These are phyloP conservation scores for Diacarnus erythraeanus DNA, from an alignment of 37 sponge, comb jelly and placozoan genomes.

Conservation along the genomic window DNA sequence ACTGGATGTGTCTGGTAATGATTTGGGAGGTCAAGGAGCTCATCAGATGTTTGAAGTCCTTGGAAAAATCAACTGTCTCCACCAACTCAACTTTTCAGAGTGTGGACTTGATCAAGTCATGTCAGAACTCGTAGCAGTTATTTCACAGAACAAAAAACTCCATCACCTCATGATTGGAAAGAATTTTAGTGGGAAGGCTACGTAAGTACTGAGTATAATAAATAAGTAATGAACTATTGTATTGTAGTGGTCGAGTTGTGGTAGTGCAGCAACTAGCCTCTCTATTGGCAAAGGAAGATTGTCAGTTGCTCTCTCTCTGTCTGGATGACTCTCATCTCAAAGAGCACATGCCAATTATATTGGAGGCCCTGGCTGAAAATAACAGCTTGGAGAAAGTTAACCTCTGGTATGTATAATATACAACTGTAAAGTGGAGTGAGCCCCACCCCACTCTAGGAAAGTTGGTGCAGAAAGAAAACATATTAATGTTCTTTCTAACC, in stretches of 20 bases:
- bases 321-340: constrained; percentile 63
- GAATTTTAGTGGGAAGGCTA: constrained; percentile 65
- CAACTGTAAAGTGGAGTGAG: neutral
- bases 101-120: constrained; percentile 27
- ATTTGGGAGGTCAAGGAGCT: constrained; percentile 28
- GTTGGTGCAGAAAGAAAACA: no score
- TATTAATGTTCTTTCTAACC: no score
- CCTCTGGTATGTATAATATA: constrained; percentile 8
- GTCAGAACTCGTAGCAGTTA: constrained; percentile 16
- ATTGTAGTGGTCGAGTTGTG: constrained; percentile 17
- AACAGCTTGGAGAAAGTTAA: constrained; percentile 45
- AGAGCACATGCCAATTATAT: constrained; percentile 35
- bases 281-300: constrained; percentile 42
- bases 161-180: constrained; percentile 60
- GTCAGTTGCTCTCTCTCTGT: constrained; percentile 43
- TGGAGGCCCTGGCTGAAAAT: constrained; percentile 59
- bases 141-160: constrained; percentile 36
- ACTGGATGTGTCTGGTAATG: constrained; percentile 60
- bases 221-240: neutral
- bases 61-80: constrained; percentile 21
- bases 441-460: neutral
- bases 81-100: constrained; percentile 44
- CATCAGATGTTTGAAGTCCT: constrained; percentile 13
- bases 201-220: constrained; percentile 16
- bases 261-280: constrained; percentile 22